Conservation (phyloP, 2,797 vertebrate genomes). For the Paramormyrops hopkinsi region DNA sequence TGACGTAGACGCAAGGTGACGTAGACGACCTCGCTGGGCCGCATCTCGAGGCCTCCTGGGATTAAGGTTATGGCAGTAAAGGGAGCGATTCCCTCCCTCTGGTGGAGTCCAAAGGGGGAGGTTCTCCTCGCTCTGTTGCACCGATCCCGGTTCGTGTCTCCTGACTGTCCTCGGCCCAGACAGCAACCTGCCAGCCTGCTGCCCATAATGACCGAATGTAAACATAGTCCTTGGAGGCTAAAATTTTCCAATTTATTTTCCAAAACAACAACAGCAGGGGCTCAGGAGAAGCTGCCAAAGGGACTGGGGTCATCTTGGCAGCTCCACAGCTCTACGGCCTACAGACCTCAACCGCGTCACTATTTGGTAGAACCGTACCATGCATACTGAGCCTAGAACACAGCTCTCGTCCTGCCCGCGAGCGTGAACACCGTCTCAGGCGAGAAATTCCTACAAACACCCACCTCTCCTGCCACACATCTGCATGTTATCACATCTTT, state of each 20-base stretch:
- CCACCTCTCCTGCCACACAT: not conserved
- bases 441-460: not conserved
- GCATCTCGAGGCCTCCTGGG: not conserved
- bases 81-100: not conserved
- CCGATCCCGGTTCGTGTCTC: not conserved
- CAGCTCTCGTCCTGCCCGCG: not conserved
- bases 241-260: constrained; percentile 7
- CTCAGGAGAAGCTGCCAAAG: not conserved
- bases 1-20: not conserved
- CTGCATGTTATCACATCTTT: not conserved
- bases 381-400: not conserved
- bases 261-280: not conserved
- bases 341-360: not conserved
- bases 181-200: not conserved
- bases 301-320: not conserved
- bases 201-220: not conserved
- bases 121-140: not conserved
- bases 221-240: not conserved
- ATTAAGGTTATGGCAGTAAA: not conserved
- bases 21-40: not conserved
- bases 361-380: not conserved
- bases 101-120: not conserved
- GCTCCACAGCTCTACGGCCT: not conserved
- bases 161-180: not conserved
- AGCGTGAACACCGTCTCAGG: not conserved